Base-by-base conservation (phyloP, 2,888 invertebrate genomes). In the Synergus itoensis region DNA sequence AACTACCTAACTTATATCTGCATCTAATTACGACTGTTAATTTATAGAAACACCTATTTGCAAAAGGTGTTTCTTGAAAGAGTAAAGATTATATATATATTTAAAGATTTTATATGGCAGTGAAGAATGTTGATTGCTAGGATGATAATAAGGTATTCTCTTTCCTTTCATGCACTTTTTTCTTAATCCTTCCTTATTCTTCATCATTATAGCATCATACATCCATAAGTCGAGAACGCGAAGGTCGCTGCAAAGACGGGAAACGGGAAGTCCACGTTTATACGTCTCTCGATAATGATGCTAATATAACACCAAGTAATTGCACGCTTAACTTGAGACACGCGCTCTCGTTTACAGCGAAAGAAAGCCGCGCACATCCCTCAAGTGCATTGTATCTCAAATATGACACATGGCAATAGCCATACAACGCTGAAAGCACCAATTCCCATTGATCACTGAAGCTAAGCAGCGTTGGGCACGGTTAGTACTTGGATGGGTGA, bases 281-380 rank as follows among this genome's bases (percentile, higher is more conserved):
- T 57, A 18, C 78, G 60, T 78, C 78, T 75, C 78, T 77, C 80
- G 78, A 80, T 82, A 78, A 77, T 82, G 80, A 82, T 77, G 81
- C 79, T 81, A 79, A 81, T 79, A 81, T 79, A 79, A 78, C 79
- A 78, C 81, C 77, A 79, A 78, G 81, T 81, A 81, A 80, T 80
- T 80, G 78, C 73, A 78, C 77, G 75, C 73, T 40, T 73, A 77
- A 77, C 76, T 79, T 57, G 48, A 77, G 73, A 77, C 79, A 62
- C 77, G 73, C 73, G 77, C 76, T 73, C 43, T 65, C 63, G 63
- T 76, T 75, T 14, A 63, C 4, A 41, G 21, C 14, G 21, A 21
- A 79, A 62, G 69, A 69, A 80, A 77, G 79, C 69, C 77, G 65
- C 67, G 79, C 73, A 78, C 77, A 18, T 41, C 9, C 21, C 11